A percentile compares a stretch with the other conserved stretches of the same genome.
These are phyloP conservation scores for Drosophila nigrodunni DNA, from an alignment of 1,140 invertebrate genomes.

Conservation along the genomic window DNA sequence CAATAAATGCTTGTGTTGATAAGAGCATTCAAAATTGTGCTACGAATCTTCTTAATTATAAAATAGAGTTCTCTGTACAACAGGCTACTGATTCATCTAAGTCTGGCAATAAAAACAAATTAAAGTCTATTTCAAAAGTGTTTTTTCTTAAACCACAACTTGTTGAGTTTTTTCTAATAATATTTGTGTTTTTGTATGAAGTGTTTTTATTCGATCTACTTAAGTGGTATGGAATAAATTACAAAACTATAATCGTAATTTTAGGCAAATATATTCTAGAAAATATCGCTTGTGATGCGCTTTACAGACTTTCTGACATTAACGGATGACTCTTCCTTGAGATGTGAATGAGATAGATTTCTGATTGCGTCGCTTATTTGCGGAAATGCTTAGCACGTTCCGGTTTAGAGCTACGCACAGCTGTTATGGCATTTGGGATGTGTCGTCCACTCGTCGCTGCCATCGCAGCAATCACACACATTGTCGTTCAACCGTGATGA, in stretches of 20 bases:
- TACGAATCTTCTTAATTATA: constrained; percentile 48
- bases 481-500: constrained; percentile 94
- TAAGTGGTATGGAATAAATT: constrained; percentile 67
- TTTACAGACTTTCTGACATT: constrained; percentile 53
- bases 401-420: constrained; percentile 65
- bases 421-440: constrained; percentile 59
- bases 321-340: constrained; percentile 42
- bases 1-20: constrained; percentile 41
- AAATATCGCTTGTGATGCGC: constrained; percentile 71
- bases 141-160: neutral
- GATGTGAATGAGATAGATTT: constrained; percentile 45
- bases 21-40: constrained; percentile 35
- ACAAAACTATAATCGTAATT: constrained; percentile 64
- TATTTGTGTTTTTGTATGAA: neutral
- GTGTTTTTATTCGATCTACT: constrained; percentile 50
- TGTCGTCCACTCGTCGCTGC: constrained; percentile 89
- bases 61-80: constrained; percentile 63
- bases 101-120: constrained; percentile 66
- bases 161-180: neutral
- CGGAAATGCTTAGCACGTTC: constrained; percentile 15
- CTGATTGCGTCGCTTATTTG: constrained; percentile 1
- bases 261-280: constrained; percentile 43
- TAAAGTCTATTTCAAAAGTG: constrained; percentile 12
- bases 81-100: constrained; percentile 62
- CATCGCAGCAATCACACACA: constrained; percentile 96